A percentile compares a stretch with the other conserved stretches of the same genome.
phyloP scores from a whole-genome alignment of 2,888 invertebrate species.

The Elmis aenea region DNA sequence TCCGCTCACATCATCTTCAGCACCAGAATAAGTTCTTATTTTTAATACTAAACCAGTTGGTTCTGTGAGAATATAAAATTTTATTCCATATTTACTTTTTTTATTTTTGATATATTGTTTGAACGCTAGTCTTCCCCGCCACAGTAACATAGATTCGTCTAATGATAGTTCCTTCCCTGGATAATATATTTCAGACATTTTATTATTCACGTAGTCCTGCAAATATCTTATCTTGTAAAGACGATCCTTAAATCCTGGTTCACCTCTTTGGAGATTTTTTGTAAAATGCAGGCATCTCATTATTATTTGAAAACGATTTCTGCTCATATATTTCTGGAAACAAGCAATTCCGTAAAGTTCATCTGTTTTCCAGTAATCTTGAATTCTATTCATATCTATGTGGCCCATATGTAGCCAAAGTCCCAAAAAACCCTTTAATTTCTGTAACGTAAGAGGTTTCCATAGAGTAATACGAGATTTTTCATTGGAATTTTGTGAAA shows the following conservation, averaged over 20 bases:
- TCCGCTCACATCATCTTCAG: slow-evolving; percentile 20
- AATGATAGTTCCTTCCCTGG: slow-evolving; percentile 22
- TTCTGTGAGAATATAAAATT: slow-evolving; percentile 27
- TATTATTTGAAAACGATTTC: slow-evolving; percentile 4
- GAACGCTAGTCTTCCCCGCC: slow-evolving; percentile 25
- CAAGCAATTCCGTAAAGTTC: background rate
- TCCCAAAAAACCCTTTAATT: slow-evolving; percentile 1
- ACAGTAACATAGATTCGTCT: slow-evolving; percentile 23
- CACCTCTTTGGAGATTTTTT: background rate
- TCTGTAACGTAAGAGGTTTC: background rate
- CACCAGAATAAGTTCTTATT: slow-evolving; percentile 27
- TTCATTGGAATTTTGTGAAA: background rate
- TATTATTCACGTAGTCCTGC: slow-evolving; percentile 3
- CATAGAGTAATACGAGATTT: slow-evolving; percentile 2
- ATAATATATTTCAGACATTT: slow-evolving; percentile 15
- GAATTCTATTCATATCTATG: background rate
- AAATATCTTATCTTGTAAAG: slow-evolving; percentile 13
- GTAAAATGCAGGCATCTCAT: slow-evolving; percentile 5
- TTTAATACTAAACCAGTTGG: slow-evolving; percentile 23
- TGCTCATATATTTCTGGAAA: slow-evolving; percentile 1
- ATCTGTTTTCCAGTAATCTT: slow-evolving; percentile 5
- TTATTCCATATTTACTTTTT: slow-evolving; percentile 28
- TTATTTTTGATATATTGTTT: slow-evolving; percentile 28
- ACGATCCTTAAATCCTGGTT: background rate
- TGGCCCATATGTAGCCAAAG: slow-evolving; percentile 2